A percentile compares a stretch with the other conserved stretches of the same genome.
phyloP scores from a whole-genome alignment of 2,797 vertebrate genomes.

The Chaunax sp. region DNA sequence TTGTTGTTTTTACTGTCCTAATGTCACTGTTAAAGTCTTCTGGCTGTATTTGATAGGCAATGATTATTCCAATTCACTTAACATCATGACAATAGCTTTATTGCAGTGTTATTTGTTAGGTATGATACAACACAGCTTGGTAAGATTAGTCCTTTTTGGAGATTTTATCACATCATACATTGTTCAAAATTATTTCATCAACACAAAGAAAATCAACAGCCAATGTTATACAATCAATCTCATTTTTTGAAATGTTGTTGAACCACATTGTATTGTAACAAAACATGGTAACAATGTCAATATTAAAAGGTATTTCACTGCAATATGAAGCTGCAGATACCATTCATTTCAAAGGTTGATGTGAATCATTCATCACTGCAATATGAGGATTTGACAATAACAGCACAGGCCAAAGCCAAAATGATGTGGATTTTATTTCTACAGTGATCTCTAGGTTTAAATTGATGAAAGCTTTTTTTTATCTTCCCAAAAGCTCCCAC shows the following conservation, averaged over 20 bases:
- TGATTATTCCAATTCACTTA: no score
- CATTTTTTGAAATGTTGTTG: background rate
- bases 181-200: conserved; percentile 7
- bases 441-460: conserved; percentile 3
- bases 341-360: background rate
- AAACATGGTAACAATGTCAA: conserved; percentile 12
- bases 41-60: no score
- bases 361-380: background rate
- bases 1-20: no score
- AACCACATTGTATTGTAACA: conserved; percentile 9
- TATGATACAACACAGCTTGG: no score
- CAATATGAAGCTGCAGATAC: background rate
- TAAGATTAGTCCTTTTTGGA: no score
- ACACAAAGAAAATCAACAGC: conserved; percentile 5
- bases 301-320: background rate
- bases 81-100: background rate
- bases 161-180: background rate
- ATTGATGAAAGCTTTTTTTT: background rate
- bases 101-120: no score
- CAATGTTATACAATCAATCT: background rate
- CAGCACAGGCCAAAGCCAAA: background rate
- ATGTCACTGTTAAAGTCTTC: no score
- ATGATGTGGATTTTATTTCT: background rate
- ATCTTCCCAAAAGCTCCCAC: background rate
- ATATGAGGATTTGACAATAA: conserved; percentile 12